Evolutionary conservation across 2,888 invertebrate genomes (phyloP).

Genomic region (Diplolepis rosae): DNA sequence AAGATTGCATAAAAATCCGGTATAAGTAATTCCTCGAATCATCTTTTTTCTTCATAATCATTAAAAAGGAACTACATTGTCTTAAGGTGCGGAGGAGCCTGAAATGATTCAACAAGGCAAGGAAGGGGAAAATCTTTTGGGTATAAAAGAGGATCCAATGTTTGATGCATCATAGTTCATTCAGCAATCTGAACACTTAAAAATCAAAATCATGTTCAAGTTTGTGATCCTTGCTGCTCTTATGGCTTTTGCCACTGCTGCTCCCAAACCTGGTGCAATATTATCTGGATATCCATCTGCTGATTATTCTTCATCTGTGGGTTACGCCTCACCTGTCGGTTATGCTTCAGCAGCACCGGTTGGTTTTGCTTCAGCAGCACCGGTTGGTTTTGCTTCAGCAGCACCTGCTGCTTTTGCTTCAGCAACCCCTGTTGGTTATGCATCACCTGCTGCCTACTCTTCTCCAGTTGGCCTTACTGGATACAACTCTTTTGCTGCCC

Average conservation of each 20-base stretch:
- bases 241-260: constrained; percentile 72
- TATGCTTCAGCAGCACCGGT: constrained; percentile 53
- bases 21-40: too few species aligned
- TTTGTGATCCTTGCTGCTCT: constrained; percentile 52
- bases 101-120: neutral
- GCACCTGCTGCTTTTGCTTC: constrained; percentile 34
- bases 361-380: constrained; percentile 38
- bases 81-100: neutral
- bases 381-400: constrained; percentile 1
- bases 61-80: neutral
- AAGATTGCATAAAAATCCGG: too few species aligned
- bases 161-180: neutral
- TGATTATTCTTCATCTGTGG: too few species aligned
- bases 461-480: too few species aligned
- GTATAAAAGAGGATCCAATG: constrained; percentile 2
- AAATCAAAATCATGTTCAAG: constrained; percentile 52
- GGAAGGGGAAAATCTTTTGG: neutral
- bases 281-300: too few species aligned
- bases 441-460: constrained; percentile 55
- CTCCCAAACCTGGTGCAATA: constrained; percentile 65
- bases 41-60: neutral
- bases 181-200: neutral
- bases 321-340: constrained; percentile 58
- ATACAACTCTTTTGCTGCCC: neutral
- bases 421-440: constrained; percentile 69